A percentile compares a stretch with the other conserved stretches of the same genome.
These are phyloP conservation scores for Rhinopithecus roxellana DNA, from an alignment of 2,113 vertebrate species.

Conservation along the genomic window DNA sequence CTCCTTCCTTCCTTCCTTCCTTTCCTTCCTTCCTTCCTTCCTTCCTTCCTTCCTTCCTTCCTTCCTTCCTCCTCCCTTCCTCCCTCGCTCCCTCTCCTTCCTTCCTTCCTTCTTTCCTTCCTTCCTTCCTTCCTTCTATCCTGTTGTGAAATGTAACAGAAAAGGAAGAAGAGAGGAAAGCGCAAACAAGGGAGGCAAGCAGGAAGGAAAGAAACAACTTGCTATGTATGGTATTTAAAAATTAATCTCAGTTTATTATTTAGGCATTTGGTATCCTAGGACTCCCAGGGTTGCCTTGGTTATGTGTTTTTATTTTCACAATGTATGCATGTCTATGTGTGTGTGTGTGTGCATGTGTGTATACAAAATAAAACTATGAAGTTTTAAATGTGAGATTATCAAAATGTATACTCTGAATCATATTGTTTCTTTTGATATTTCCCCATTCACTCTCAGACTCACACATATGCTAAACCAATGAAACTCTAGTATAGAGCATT, in stretches of 20 bases:
- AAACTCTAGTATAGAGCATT: background rate
- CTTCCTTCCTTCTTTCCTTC: too few species aligned
- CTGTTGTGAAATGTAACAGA: background rate
- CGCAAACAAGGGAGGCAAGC: background rate
- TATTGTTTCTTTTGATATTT: background rate
- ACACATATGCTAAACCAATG: background rate
- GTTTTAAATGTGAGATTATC: slow-evolving; percentile 40
- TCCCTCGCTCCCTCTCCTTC: background rate
- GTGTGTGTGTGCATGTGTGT: background rate
- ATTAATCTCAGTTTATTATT: background rate
- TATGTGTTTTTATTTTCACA: background rate
- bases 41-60: too few species aligned
- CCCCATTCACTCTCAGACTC: background rate
- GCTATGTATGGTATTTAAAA: background rate
- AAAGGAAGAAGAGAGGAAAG: background rate
- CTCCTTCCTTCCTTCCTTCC: background rate
- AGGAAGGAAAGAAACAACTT: background rate
- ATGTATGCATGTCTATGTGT: background rate
- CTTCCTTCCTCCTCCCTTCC: too few species aligned
- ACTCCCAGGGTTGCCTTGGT: background rate
- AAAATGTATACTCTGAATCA: background rate
- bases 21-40: too few species aligned
- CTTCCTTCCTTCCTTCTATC: too few species aligned
- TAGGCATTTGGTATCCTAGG: background rate
- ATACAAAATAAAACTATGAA: background rate